Percentiles rank a stretch among this genome's conserved stretches.
Evolutionary conservation across 2,797 vertebrate genomes (phyloP).

Genomic region (Smutsia temminckii): DNA sequence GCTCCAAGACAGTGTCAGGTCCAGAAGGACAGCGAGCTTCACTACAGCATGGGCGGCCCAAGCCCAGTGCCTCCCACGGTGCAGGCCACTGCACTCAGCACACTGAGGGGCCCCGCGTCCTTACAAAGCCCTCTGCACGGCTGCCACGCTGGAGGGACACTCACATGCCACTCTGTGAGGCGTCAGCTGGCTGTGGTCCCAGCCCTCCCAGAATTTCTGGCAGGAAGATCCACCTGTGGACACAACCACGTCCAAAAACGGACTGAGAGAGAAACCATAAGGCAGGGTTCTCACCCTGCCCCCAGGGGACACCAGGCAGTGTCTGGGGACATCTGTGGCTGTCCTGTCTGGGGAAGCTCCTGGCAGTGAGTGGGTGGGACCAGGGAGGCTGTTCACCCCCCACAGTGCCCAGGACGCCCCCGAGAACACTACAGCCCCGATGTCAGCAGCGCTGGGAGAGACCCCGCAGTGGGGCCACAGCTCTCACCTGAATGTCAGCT

Average conservation of each 20-base stretch:
- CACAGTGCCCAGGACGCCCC: accelerated
- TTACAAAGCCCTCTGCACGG: not conserved
- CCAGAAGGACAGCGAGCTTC: not conserved
- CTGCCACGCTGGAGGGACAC: not conserved
- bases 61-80: not conserved
- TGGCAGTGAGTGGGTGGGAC: too few relatives aligned
- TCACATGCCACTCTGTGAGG: not conserved
- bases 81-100: too few relatives aligned
- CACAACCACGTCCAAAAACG: not conserved
- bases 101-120: too few relatives aligned
- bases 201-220: not conserved
- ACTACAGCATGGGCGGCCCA: accelerated
- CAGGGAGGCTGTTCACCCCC: not conserved
- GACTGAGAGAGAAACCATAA: too few relatives aligned
- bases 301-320: not conserved
- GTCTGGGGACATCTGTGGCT: not conserved
- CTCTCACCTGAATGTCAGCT: not conserved
- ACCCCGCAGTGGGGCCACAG: accelerated
- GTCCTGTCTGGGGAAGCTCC: not conserved
- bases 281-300: not conserved
- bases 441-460: not conserved
- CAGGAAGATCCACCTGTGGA: accelerated
- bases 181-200: not conserved
- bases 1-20: not conserved
- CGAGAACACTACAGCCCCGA: not conserved